These are phyloP conservation scores for Gonatopus flavifemur DNA, from an alignment of 1,140 invertebrate genomes.

Conservation along the genomic window DNA sequence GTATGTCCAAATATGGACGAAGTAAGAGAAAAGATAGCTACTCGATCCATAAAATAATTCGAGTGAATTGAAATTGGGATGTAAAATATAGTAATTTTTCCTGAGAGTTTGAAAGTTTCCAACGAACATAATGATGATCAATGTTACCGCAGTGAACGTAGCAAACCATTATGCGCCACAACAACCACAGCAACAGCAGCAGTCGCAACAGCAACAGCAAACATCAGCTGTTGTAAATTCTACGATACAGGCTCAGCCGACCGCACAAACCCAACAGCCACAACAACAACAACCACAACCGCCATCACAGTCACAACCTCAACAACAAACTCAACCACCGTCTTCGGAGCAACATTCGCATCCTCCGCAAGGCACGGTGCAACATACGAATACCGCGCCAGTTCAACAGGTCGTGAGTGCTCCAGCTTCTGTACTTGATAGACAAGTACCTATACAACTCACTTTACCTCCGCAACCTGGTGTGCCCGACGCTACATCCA, in stretches of 20 bases:
- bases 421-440: constrained; percentile 44
- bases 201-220: constrained; percentile 27
- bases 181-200: constrained; percentile 25
- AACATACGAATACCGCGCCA: constrained; percentile 38
- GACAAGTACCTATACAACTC: constrained; percentile 64
- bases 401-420: constrained; percentile 53
- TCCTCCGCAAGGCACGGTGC: constrained; percentile 37
- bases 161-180: constrained; percentile 45
- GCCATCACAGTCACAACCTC: constrained; percentile 39
- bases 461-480: constrained; percentile 73
- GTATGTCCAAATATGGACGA: too few species aligned
- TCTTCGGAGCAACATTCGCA: constrained; percentile 35
- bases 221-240: too few species aligned
- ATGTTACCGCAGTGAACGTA: constrained; percentile 35
- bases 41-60: too few species aligned
- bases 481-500: constrained; percentile 66
- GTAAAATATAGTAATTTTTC: too few species aligned
- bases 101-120: too few species aligned
- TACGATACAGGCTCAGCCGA: constrained; percentile 32
- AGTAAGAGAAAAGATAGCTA: too few species aligned
- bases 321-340: constrained; percentile 36
- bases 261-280: constrained; percentile 32
- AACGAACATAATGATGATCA: too few species aligned
- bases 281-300: constrained; percentile 43
- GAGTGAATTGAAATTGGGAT: too few species aligned